These are phyloP conservation scores for Sebastes reedi DNA, from an alignment of 2,797 vertebrate genomes.

Conservation along the genomic window DNA sequence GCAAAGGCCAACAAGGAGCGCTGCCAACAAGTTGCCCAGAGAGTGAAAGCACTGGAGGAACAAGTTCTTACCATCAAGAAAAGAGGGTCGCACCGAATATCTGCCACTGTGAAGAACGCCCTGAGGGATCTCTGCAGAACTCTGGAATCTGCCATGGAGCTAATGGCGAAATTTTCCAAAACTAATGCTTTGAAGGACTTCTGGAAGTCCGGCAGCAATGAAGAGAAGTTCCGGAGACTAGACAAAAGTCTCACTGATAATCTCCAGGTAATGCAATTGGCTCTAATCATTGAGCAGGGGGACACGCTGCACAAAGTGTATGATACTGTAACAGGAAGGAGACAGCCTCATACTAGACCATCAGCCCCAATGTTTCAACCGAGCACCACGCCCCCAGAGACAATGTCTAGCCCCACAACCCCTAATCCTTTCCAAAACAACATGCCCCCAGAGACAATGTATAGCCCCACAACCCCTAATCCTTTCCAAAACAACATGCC, in stretches of 20 bases:
- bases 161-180: not conserved
- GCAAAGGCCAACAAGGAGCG: conserved; percentile 81
- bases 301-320: not conserved
- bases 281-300: not conserved
- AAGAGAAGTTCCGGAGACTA: not conserved
- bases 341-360: too few relatives aligned
- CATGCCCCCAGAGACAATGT: too few relatives aligned
- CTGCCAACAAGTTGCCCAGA: conserved; percentile 67
- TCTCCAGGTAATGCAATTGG: not conserved
- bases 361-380: not conserved
- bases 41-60: conserved; percentile 71
- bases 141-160: conserved; percentile 59
- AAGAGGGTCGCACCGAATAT: conserved; percentile 6
- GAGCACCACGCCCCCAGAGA: rapidly evolving
- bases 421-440: too few relatives aligned
- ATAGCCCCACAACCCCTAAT: too few relatives aligned
- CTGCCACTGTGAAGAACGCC: conserved; percentile 16
- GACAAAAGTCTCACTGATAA: not conserved
- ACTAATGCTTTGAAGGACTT: not conserved
- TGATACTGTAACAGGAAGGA: rapidly evolving
- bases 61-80: conserved; percentile 64
- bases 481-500: too few relatives aligned
- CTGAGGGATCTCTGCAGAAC: conserved; percentile 69
- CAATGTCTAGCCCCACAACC: not conserved
- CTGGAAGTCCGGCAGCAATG: not conserved